A percentile compares a stretch with the other conserved stretches of the same genome.
Evolutionary conservation across 2,113 vertebrate genomes (phyloP).

Genomic region (Marmota flaviventris): DNA sequence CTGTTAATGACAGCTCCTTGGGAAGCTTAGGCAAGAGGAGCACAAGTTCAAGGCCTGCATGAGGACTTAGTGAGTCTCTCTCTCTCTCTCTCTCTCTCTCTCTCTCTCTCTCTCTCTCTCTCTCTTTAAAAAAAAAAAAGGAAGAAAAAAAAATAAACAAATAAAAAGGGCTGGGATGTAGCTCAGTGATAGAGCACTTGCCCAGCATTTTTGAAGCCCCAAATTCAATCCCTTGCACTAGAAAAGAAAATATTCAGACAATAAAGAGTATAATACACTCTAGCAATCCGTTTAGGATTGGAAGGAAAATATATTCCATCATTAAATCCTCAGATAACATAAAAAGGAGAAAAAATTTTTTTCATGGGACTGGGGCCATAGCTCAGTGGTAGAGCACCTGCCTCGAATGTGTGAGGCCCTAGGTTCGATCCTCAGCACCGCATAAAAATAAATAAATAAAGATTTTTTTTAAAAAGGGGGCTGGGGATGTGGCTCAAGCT

Average conservation of each 20-base stretch:
- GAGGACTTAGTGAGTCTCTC: background rate
- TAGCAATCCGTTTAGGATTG: conserved; percentile 6
- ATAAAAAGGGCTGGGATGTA: background rate
- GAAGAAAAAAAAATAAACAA: background rate
- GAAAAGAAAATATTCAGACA: conserved; percentile 28
- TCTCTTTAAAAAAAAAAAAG: no score
- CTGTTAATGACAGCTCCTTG: background rate
- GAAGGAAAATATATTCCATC: conserved; percentile 6
- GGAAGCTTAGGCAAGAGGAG: background rate
- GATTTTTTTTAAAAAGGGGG: no score
- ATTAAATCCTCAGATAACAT: conserved; percentile 39
- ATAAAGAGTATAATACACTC: background rate
- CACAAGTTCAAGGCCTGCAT: background rate
- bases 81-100: no score
- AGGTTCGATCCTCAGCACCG: no score
- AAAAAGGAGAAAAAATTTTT: background rate
- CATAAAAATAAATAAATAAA: no score
- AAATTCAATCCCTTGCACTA: background rate
- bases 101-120: no score
- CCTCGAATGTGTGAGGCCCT: no score
- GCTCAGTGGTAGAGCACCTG: no score
- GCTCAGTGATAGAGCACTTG: background rate
- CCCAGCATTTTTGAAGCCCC: no score
- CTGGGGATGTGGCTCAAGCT: no score
- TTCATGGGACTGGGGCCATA: no score